Conservation (phyloP, 2,888 invertebrate genomes). For the Noctua comes region DNA sequence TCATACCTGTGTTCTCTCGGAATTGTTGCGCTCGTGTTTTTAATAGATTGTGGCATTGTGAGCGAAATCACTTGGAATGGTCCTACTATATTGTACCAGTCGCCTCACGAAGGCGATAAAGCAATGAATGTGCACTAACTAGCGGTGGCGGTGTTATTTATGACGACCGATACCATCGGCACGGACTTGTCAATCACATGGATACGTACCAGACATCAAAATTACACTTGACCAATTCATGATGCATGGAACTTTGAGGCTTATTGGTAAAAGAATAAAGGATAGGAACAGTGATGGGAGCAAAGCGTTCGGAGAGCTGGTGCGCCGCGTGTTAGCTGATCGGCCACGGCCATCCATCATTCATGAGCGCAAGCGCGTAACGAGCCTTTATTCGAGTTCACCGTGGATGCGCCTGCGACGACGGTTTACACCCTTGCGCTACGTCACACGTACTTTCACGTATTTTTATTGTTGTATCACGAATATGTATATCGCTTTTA, state of each 20-base stretch:
- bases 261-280: constrained; percentile 70
- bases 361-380: constrained; percentile 85
- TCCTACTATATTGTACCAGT: constrained; percentile 60
- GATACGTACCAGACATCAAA: constrained; percentile 77
- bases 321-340: constrained; percentile 77
- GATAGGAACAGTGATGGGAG: constrained; percentile 47
- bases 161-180: constrained; percentile 86
- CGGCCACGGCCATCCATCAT: constrained; percentile 88
- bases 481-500: constrained; percentile 76
- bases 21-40: constrained; percentile 56
- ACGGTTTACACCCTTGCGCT: constrained; percentile 79
- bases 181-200: constrained; percentile 88
- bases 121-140: constrained; percentile 88
- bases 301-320: constrained; percentile 61
- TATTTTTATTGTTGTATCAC: constrained; percentile 80
- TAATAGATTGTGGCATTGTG: constrained; percentile 49
- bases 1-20: constrained; percentile 46
- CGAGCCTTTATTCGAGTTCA: constrained; percentile 86
- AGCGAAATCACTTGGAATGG: constrained; percentile 56
- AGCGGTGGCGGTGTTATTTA: constrained; percentile 88
- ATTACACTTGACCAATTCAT: constrained; percentile 71
- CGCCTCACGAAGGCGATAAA: constrained; percentile 73
- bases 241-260: constrained; percentile 70
- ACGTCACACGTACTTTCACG: constrained; percentile 60
- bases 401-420: constrained; percentile 79